Percentiles rank a stretch among this genome's conserved stretches.
Conservation (phyloP, 2,797 vertebrate species). For the Leuciscus waleckii region DNA sequence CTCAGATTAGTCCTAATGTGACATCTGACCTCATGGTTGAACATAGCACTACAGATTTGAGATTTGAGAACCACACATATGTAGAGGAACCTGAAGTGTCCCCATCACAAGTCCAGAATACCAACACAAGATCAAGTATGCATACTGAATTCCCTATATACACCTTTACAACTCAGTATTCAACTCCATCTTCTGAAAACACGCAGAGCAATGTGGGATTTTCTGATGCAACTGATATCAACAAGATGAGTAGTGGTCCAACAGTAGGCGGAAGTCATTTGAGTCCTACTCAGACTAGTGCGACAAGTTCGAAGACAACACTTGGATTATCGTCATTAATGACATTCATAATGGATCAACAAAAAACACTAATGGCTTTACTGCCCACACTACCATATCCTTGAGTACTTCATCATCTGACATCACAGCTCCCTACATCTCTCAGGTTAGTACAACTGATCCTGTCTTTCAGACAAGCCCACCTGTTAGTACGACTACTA, state of each 20-base stretch:
- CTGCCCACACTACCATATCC: too few relatives aligned
- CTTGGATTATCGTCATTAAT: constrained; percentile 1
- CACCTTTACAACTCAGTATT: constrained; percentile 29
- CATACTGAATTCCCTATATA: neutral
- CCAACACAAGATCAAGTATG: neutral
- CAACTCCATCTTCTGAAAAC: neutral
- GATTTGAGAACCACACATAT: neutral
- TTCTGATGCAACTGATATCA: neutral
- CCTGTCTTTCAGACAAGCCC: neutral
- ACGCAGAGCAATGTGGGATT: neutral
- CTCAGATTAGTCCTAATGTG: neutral
- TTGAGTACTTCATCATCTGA: neutral
- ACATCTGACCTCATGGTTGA: constrained; percentile 10
- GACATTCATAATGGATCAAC: neutral
- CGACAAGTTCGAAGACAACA: constrained; percentile 9
- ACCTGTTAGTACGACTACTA: neutral
- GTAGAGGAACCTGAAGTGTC: neutral
- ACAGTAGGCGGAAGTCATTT: neutral
- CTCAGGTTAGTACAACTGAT: constrained; percentile 12
- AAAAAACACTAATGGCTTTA: neutral
- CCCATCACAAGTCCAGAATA: neutral
- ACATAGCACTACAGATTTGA: neutral
- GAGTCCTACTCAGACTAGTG: constrained; percentile 11
- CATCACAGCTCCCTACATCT: constrained; percentile 2
- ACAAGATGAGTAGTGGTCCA: neutral